phyloP scores from a whole-genome alignment of 2,797 vertebrate species.

The Anisognathus igniventris region DNA sequence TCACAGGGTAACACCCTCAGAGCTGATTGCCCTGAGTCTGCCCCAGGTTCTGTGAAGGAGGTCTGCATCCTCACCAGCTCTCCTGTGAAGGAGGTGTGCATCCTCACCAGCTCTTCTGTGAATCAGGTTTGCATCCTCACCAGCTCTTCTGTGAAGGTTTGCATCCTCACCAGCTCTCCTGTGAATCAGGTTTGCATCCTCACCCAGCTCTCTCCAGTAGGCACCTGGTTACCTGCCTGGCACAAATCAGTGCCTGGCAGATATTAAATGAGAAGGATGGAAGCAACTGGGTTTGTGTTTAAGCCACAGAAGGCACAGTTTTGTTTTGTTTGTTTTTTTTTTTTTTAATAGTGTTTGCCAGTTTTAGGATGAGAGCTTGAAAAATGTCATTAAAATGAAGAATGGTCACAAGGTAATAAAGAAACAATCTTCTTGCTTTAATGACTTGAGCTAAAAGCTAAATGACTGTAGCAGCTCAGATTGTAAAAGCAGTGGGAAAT shows the following conservation, averaged over 20 bases:
- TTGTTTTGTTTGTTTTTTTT: background rate
- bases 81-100: too few species aligned
- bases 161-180: background rate
- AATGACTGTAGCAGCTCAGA: slow-evolving; percentile 20
- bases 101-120: too few species aligned
- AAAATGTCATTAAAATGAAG: slow-evolving; percentile 35
- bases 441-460: slow-evolving; percentile 33
- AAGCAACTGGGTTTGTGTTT: background rate
- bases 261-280: background rate
- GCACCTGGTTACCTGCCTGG: background rate
- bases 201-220: background rate
- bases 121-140: background rate
- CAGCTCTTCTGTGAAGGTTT: background rate
- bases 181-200: background rate
- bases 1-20: background rate
- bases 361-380: slow-evolving; percentile 1
- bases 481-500: slow-evolving; percentile 53
- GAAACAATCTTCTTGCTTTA: slow-evolving; percentile 29
- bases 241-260: background rate
- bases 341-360: background rate
- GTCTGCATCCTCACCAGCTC: background rate
- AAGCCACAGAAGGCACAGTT: background rate
- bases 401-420: slow-evolving; percentile 7
- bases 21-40: background rate
- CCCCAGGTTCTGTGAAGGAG: background rate